A percentile compares a stretch with the other conserved stretches of the same genome.
Conservation (phyloP, 2,888 invertebrate species). For the Noctua pronuba region DNA sequence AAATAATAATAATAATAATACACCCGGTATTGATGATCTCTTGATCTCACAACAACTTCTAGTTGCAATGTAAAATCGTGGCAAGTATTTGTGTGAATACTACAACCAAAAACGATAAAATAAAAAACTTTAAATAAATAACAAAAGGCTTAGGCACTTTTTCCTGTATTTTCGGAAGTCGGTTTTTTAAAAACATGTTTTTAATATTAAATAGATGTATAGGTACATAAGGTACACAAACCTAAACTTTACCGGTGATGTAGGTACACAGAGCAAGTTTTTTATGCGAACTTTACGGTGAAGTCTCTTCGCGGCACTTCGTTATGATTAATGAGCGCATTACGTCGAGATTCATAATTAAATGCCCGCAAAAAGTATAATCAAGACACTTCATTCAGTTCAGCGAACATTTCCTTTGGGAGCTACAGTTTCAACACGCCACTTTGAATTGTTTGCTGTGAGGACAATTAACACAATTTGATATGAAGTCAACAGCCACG, state of each 20-base stretch:
- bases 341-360: constrained; percentile 77
- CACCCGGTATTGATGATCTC: no score
- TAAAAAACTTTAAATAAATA: no score
- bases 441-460: constrained; percentile 32
- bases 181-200: no score
- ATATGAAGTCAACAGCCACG: constrained; percentile 7
- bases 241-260: constrained; percentile 12
- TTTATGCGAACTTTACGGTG: constrained; percentile 51
- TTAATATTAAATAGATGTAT: no score
- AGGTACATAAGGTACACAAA: not conserved
- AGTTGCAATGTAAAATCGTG: not conserved
- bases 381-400: constrained; percentile 75
- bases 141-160: no score
- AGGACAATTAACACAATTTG: constrained; percentile 23
- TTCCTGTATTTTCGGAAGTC: no score
- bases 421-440: constrained; percentile 53
- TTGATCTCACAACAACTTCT: not conserved
- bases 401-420: constrained; percentile 66
- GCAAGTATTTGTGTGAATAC: no score
- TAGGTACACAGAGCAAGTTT: constrained; percentile 30
- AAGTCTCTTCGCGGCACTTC: constrained; percentile 60
- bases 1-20: no score
- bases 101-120: no score
- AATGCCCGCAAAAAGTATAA: constrained; percentile 76
- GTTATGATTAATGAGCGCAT: constrained; percentile 76